Evolutionary conservation across 2,113 vertebrate genomes (phyloP).

Genomic region (Nesospiza acunhae): DNA sequence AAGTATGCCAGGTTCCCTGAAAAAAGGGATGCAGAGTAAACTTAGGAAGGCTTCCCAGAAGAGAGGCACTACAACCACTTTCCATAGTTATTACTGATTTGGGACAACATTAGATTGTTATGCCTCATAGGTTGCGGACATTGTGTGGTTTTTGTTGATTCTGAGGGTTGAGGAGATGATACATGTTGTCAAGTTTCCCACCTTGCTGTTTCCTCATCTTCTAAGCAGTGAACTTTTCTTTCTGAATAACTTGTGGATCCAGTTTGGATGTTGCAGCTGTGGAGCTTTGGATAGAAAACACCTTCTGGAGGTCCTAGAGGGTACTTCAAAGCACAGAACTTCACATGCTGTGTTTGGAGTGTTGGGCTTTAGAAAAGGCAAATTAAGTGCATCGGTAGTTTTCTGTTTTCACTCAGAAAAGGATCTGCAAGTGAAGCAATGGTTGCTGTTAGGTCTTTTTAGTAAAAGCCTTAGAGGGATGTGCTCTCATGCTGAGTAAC

Average conservation of each 20-base stretch:
- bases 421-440: not conserved
- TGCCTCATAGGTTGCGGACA: accelerated
- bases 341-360: not conserved
- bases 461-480: not conserved
- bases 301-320: not conserved
- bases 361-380: not conserved
- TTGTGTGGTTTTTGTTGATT: not conserved
- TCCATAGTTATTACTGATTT: not conserved
- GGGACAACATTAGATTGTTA: not conserved
- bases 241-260: not conserved
- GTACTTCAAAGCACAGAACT: not conserved
- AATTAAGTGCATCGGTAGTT: not conserved
- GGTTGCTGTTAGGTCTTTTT: not conserved
- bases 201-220: not conserved
- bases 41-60: not conserved
- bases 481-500: not conserved
- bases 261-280: not conserved
- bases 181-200: not conserved
- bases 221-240: not conserved
- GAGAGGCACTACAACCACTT: not conserved
- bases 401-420: not conserved
- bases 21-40: not conserved
- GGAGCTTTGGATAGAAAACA: not conserved
- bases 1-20: not conserved
- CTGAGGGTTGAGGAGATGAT: not conserved